Percentiles rank a stretch among this genome's conserved stretches.
These are phyloP conservation scores for Cepaea hortensis DNA, from an alignment of 2,888 invertebrate genomes.

Conservation along the genomic window DNA sequence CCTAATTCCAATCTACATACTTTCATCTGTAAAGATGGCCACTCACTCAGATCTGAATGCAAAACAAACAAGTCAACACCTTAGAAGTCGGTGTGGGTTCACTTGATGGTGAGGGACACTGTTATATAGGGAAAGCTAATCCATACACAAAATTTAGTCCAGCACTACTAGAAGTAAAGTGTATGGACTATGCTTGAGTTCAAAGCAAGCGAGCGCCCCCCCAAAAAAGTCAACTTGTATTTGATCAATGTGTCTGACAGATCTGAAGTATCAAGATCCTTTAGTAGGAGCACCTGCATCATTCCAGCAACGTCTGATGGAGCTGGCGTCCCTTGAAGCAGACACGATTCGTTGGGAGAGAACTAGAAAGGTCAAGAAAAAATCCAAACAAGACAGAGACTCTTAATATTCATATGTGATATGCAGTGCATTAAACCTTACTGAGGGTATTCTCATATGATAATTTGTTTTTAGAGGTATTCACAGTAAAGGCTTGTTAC, in stretches of 20 bases:
- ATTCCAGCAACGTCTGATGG: slow-evolving; percentile 73
- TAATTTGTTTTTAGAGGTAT: too few species aligned
- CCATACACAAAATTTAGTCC: too few species aligned
- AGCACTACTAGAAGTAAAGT: too few species aligned
- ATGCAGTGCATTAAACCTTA: background rate
- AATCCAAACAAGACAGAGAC: slow-evolving; percentile 68
- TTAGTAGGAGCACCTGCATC: slow-evolving; percentile 67
- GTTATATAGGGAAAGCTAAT: too few species aligned
- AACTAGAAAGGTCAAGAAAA: slow-evolving; percentile 70
- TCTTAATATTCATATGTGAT: slow-evolving; percentile 54
- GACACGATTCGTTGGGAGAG: slow-evolving; percentile 73
- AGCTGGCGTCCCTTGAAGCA: slow-evolving; percentile 72
- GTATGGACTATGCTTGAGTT: too few species aligned
- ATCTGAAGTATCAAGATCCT: slow-evolving; percentile 72
- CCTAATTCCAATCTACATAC: background rate
- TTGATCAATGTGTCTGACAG: slow-evolving; percentile 48
- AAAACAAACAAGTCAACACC: background rate
- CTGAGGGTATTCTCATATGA: too few species aligned
- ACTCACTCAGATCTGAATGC: background rate
- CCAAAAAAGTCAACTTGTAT: background rate
- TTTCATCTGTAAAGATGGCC: background rate
- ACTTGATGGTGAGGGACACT: too few species aligned
- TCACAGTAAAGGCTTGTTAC: too few species aligned
- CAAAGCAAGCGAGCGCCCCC: too few species aligned
- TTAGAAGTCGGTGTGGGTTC: too few species aligned